Evolutionary conservation across 2,797 vertebrate species (phyloP).

Genomic region (Brotula barbata): DNA sequence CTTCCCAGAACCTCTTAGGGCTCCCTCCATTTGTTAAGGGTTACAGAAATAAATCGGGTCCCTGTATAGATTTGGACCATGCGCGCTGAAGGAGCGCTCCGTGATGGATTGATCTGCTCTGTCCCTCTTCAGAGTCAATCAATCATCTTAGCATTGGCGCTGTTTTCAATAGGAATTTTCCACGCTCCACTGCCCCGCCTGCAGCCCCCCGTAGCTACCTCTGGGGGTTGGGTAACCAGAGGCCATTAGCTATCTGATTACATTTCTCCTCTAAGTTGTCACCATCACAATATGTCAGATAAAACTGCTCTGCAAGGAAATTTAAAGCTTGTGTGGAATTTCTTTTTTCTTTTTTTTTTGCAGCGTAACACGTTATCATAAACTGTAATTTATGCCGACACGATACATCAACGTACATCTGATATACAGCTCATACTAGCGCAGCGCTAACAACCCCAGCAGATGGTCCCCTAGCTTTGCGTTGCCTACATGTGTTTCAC

Average conservation of each 20-base stretch:
- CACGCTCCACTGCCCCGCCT: conserved; percentile 39
- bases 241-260: conserved; percentile 64
- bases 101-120: conserved; percentile 79
- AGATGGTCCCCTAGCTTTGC: conserved; percentile 45
- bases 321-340: conserved; percentile 8
- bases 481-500: conserved; percentile 38
- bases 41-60: conserved; percentile 67
- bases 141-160: conserved; percentile 70
- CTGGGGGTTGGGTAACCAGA: conserved; percentile 53
- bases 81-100: conserved; percentile 50
- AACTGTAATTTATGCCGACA: conserved; percentile 7
- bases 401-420: conserved; percentile 14
- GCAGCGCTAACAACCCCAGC: conserved; percentile 23
- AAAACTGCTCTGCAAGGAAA: conserved; percentile 26
- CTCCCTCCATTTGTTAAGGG: conserved; percentile 33
- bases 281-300: conserved; percentile 46
- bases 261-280: conserved; percentile 42
- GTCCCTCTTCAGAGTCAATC: conserved; percentile 71
- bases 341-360: too few relatives aligned
- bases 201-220: conserved; percentile 39
- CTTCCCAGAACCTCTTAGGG: conserved; percentile 30
- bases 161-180: conserved; percentile 67
- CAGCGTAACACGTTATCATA: background rate
- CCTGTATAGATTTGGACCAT: conserved; percentile 34
- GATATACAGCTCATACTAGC: conserved; percentile 2